A percentile compares a stretch with the other conserved stretches of the same genome.
Evolutionary conservation across 2,113 vertebrate species (phyloP).

Genomic region (Rhinopomastus cyanomelas): DNA sequence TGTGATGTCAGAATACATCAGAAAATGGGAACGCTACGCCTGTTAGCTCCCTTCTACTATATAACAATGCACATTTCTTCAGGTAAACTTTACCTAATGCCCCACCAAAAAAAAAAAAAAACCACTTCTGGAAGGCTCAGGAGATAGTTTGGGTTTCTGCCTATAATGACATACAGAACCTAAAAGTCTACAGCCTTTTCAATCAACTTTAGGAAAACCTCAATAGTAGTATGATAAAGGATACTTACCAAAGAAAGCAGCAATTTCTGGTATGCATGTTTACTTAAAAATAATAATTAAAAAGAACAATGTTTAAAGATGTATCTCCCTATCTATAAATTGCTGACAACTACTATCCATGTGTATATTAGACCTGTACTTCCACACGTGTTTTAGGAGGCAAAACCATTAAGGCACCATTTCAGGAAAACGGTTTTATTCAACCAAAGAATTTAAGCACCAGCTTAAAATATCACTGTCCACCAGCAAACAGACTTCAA

Average conservation of each 20-base stretch:
- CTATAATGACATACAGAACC: background rate
- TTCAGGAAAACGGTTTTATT: slow-evolving; percentile 46
- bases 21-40: background rate
- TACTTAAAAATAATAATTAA: background rate
- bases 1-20: background rate
- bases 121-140: background rate
- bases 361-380: background rate
- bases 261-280: background rate
- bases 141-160: background rate
- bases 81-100: background rate
- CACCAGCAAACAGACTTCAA: slow-evolving; percentile 3
- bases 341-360: background rate
- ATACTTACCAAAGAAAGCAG: slow-evolving; percentile 20
- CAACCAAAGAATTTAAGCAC: background rate
- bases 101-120: background rate
- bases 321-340: background rate
- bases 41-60: background rate
- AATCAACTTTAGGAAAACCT: background rate
- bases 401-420: slow-evolving; percentile 29
- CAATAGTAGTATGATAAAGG: background rate
- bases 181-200: background rate
- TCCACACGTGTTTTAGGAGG: background rate
- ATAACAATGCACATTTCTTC: background rate
- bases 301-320: background rate
- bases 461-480: background rate